These are phyloP conservation scores for Gymnobelideus leadbeateri DNA, from an alignment of 2,113 vertebrate species.

Conservation along the genomic window DNA sequence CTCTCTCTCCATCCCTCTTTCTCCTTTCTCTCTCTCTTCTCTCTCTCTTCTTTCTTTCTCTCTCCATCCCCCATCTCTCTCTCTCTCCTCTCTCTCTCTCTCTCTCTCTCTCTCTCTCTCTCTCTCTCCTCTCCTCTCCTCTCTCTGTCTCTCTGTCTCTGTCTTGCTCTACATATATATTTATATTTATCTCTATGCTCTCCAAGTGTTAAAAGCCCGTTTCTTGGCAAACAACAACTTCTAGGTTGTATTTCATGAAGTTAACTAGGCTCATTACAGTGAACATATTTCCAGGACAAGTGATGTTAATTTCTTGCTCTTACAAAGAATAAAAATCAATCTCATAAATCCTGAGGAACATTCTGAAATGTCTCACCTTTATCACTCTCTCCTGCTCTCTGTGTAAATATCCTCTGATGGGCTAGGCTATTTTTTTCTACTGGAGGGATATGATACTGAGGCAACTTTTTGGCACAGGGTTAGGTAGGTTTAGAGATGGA, in stretches of 20 bases:
- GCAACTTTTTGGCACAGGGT: neutral
- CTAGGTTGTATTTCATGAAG: slow-evolving; percentile 71
- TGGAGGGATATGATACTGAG: slow-evolving; percentile 17
- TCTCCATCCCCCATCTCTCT: too few species aligned
- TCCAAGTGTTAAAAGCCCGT: neutral
- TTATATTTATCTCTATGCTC: neutral
- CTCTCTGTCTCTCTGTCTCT: too few species aligned
- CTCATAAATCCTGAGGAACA: slow-evolving; percentile 74
- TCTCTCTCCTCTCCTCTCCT: too few species aligned
- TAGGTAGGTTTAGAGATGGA: neutral
- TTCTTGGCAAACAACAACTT: slow-evolving; percentile 47
- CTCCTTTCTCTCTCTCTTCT: too few species aligned
- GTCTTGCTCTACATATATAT: neutral
- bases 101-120: too few species aligned
- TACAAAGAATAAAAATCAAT: slow-evolving; percentile 77
- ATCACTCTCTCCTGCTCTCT: slow-evolving; percentile 20
- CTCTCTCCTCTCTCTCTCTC: too few species aligned
- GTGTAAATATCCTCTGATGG: slow-evolving; percentile 69
- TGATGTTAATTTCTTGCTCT: slow-evolving; percentile 73
- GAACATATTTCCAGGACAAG: slow-evolving; percentile 70
- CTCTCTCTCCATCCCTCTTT: too few species aligned
- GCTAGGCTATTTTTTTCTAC: slow-evolving; percentile 56
- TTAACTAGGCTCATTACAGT: slow-evolving; percentile 73
- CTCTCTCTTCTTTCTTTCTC: too few species aligned
- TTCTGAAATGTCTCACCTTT: slow-evolving; percentile 54